phyloP scores from a whole-genome alignment of 2,888 invertebrate genomes.

The Parascotia fuliginaria region DNA sequence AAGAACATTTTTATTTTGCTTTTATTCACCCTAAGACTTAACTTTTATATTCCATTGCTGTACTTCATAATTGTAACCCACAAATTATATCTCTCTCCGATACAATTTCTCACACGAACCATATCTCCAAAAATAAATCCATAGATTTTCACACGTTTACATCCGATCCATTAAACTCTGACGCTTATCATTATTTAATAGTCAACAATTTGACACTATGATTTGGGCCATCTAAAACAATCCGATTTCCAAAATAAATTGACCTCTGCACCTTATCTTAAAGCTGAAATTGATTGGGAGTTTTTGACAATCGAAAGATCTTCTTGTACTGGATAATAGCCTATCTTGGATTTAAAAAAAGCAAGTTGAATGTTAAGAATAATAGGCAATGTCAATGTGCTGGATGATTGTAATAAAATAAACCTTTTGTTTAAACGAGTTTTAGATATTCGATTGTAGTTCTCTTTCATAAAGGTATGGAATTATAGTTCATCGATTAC shows the following conservation, averaged over 20 bases:
- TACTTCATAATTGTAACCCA: neutral
- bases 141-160: slow-evolving; percentile 45
- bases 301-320: neutral
- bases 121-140: slow-evolving; percentile 14
- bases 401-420: slow-evolving; percentile 52
- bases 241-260: slow-evolving; percentile 7
- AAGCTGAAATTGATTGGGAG: neutral
- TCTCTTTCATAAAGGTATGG: slow-evolving; percentile 29
- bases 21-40: too few relatives aligned
- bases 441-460: slow-evolving; percentile 42
- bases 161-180: slow-evolving; percentile 49
- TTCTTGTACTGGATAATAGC: slow-evolving; percentile 14
- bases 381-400: slow-evolving; percentile 59
- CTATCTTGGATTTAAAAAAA: slow-evolving; percentile 56
- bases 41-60: too few relatives aligned
- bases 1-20: too few relatives aligned
- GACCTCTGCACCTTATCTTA: neutral
- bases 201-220: slow-evolving; percentile 58
- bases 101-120: neutral
- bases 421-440: slow-evolving; percentile 57
- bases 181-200: slow-evolving; percentile 60
- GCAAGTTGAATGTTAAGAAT: slow-evolving; percentile 52
- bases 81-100: neutral
- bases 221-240: slow-evolving; percentile 46
- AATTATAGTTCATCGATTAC: slow-evolving; percentile 10